Base-by-base conservation (phyloP, 2,113 vertebrate genomes). In the Eublepharis macularius region DNA sequence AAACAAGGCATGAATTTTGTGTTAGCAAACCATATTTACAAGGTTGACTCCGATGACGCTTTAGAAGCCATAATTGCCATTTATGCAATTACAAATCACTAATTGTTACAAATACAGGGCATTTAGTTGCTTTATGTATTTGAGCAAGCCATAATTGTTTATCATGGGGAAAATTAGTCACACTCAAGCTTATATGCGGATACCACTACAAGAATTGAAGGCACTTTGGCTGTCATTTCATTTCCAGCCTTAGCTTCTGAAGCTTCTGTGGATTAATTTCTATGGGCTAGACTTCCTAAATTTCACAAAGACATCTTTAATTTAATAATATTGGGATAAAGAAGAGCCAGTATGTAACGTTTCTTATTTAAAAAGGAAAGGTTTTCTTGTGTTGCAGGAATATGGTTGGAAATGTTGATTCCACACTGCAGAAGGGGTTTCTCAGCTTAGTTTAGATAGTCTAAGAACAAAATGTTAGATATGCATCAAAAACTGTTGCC, bases 31-130 rank as follows among this genome's bases (percentile, higher is more conserved):
- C 76, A 4, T 87, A 41, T 13, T 54, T 89, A 32, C 16, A 13
- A 88, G 83, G 63, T 79, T 68, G 68, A 74, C 66, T 76, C 80
- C 21, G 70, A 76, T 83, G 68, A 21, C 68, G 90, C 6, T 60
- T 80, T 76, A 76, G 66, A 88, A 77, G 76, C 41, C 57, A 66
- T 86, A 89, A 49, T 69, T 87, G 39, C 85, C 82, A 91, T 51
- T 77, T 89, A 36, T n/a, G 29, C 81, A 78, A 45, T 84, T 90
- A 16, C 1, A 21, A 83, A 54, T 85, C 43, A 81, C n/a, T 34
- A 68, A 66, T 4, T 81, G 79, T 65, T 83, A 75, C 60, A 75
- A 26, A 74, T 75, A 76, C 47, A 47, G 57, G 17, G 6, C 36
- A 76, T n/a, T 76, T 76, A 76, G 43, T 16, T 83, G 41, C 34